Base-by-base conservation (phyloP, 2,888 invertebrate genomes). In the Acrobasis consociella region DNA sequence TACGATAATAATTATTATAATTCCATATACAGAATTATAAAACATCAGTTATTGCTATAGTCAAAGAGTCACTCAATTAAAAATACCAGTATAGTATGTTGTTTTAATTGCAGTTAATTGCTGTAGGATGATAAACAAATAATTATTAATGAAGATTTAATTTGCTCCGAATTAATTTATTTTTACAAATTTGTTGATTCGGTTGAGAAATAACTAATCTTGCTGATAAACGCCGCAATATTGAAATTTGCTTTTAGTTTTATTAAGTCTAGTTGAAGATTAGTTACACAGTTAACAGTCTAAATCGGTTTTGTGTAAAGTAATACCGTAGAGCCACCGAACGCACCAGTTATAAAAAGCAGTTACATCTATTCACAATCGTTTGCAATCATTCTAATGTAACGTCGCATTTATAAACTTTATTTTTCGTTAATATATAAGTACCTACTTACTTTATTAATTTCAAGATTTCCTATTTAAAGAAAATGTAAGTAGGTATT, bases 211-310 rank as follows among this genome's bases (percentile, higher is more conserved):
- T 13, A 13, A n/a, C 46, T n/a, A 46, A n/a, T 46, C 5, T 11
- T 46, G n/a, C 7, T 46, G 46, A 46, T 13, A 13, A 11, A n/a
- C n/a, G 13, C 10, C 5, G 10, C 46, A 13, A 46, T 46, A 46
- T 13, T 46, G n/a, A 46, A 46, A 13, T 46, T 13, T 46, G 46
- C n/a, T 46, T 46, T 62, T 55, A 42, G 49, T 56, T 59, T 22
- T 49, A 15, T 39, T 22, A 42, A 61, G 50, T 16, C 56, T 46
- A 38, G 55, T 37, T 37, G 22, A 15, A 55, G 15, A 42, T 39
- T 39, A 42, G 38, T 16, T 58, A 58, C 39, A 58, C 56, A 58
- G 56, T 58, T 58, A 58, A 42, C 39, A 58, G 17, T 58, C 39
- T 58, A 46, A 58, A 58, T 58, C 17, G 56, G 42, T 38, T 58